These are phyloP conservation scores for Polypedilum vanderplanki DNA, from an alignment of 1,140 invertebrate genomes.

Conservation along the genomic window DNA sequence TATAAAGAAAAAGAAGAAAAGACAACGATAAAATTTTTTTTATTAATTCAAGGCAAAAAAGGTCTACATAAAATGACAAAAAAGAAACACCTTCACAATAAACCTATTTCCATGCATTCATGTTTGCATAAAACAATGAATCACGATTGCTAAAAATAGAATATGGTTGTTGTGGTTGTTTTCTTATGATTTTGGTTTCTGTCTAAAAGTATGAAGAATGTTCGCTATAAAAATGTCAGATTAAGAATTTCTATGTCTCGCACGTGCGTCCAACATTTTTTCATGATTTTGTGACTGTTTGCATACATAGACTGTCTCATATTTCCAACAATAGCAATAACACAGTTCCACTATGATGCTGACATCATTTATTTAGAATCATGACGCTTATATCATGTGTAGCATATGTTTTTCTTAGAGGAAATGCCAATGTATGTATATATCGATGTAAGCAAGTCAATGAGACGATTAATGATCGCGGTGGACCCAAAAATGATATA, in stretches of 20 bases:
- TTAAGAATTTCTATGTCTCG: slow-evolving; percentile 12
- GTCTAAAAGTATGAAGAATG: slow-evolving; percentile 18
- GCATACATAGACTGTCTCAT: background rate
- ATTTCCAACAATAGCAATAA: no score
- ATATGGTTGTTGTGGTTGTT: background rate
- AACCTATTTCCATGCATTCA: background rate
- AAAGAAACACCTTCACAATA: background rate
- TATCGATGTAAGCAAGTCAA: background rate
- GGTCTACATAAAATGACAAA: background rate
- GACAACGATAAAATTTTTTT: no score
- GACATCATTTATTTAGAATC: background rate
- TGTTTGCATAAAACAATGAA: slow-evolving; percentile 22
- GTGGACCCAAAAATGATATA: background rate
- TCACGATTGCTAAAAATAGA: slow-evolving; percentile 26
- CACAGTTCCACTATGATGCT: background rate
- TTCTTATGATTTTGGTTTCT: background rate
- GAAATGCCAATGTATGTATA: background rate
- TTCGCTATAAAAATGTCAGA: slow-evolving; percentile 15
- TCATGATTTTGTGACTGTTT: background rate
- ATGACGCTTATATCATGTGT: background rate
- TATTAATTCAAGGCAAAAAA: no score
- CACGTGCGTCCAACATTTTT: slow-evolving; percentile 7
- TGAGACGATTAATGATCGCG: background rate
- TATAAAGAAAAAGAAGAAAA: no score
- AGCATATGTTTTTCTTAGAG: background rate